Base-by-base conservation (phyloP, 2,113 vertebrate genomes). In the Ophthalmolycus amberensis region DNA sequence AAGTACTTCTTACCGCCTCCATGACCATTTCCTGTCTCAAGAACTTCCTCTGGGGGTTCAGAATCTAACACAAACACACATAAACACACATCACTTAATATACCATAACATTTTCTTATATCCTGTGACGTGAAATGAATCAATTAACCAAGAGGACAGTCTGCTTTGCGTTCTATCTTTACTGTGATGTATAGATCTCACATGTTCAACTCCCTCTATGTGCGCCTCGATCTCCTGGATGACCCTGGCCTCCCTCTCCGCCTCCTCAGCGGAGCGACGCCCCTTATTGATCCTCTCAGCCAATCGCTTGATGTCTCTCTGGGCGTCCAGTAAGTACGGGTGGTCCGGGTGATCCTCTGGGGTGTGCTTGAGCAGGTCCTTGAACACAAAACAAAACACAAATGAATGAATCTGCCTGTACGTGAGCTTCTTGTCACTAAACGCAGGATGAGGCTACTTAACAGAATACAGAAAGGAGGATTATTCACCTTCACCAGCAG, bases 161-260 rank as follows among this genome's bases (percentile, higher is more conserved):
- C 9, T 62, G 40, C 71, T 60, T 1, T 70, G 16, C 32, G 15
- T 22, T n/a, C 25, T 25, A n/a, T 56, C 22, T n/a, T 56, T 56
- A 56, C 9, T n/a, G 22, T 9, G 20, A 54, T n/a, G 14, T 27
- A 48, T n/a, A 32, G 32, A 20, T 92, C 97, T 0, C 93, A 99
- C 98, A 0, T 99, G 97, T 92, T 99, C 97, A 86, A 99, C 96
- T 83, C 98, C 98, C 86, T 99, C 98, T 0, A 99, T 99, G 92
- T 99, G 98, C 1, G 98, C 96, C 91, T 99, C 98, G 0, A 99
- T 99, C 95, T 99, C 98, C 94, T 99, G 98, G 91, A 99, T 97
- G 10, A 99, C 96, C 0, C 98, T 94, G 2, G 97, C 95, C 1
- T 99, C 98, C 48, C 95, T 94, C 92, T 99, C 98, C 1, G 97